Percentiles rank a stretch among this genome's conserved stretches.
These are phyloP conservation scores for Drosophila greeni DNA, from an alignment of 2,888 invertebrate species.

Conservation along the genomic window DNA sequence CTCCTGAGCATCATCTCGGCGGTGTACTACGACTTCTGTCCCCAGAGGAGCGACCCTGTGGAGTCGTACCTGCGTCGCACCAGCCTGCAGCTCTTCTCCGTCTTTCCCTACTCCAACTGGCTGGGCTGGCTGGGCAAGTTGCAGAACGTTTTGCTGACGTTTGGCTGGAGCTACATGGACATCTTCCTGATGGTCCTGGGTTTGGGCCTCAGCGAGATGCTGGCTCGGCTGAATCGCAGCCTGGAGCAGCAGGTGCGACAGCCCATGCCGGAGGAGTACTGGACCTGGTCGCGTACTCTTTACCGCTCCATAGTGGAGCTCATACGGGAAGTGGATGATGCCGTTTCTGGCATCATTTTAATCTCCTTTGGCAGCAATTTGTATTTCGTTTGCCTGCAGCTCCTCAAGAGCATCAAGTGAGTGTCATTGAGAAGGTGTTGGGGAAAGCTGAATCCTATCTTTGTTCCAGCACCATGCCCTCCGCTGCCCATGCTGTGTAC, in stretches of 20 bases:
- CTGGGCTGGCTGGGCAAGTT: conserved; percentile 74
- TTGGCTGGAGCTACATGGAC: conserved; percentile 87
- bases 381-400: conserved; percentile 81
- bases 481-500: conserved; percentile 79
- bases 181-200: conserved; percentile 85
- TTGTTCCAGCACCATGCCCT: conserved; percentile 73
- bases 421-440: too few species aligned
- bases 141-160: conserved; percentile 82
- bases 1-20: conserved; percentile 74
- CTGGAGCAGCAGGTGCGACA: conserved; percentile 66
- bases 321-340: conserved; percentile 79
- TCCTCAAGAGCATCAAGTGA: conserved; percentile 80
- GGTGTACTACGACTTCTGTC: conserved; percentile 73
- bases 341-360: conserved; percentile 80
- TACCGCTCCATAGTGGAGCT: conserved; percentile 80
- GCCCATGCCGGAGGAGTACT: conserved; percentile 76
- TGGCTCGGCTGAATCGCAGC: conserved; percentile 81
- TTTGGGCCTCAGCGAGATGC: conserved; percentile 83
- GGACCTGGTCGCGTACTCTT: conserved; percentile 80
- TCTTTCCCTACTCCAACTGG: conserved; percentile 70
- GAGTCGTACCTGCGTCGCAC: conserved; percentile 67
- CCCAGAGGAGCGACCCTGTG: conserved; percentile 67
- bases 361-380: conserved; percentile 81
- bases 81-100: conserved; percentile 66
- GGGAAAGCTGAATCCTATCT: neutral